Base-by-base conservation (phyloP, 2,888 invertebrate species). In the Apamea sordens region DNA sequence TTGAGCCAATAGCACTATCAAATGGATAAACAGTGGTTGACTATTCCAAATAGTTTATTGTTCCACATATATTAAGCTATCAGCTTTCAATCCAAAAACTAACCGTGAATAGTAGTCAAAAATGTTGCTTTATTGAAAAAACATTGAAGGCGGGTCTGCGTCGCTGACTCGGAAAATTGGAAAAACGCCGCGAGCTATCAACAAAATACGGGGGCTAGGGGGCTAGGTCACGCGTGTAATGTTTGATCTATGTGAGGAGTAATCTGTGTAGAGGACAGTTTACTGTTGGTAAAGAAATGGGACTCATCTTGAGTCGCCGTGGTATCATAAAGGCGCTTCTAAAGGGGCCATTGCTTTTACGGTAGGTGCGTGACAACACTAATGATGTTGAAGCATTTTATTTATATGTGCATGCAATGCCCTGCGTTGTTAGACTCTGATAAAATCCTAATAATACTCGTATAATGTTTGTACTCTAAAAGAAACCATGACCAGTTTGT, bases 141-240 rank as follows among this genome's bases (percentile, higher is more conserved):
- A 76, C 79, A 63, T 53, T 56, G 32, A 11, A 18, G 44, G 64
- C 41, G 13, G 13, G 18, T 15, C 5, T 59, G 84, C 70, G 21
- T 53, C 81, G 36, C 24, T 78, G 81, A 71, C 8, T 84, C 36
- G 84, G 81, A 78, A 82, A 82, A 82, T 82, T 84, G 84, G 24
- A 72, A 61, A 68, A 83, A 82, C 53, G 36, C 70, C 44, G 50
- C 36, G 59, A 83, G 65, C 65, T 36, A 59, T 71, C 84, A 65
- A 71, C 81, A 71, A 81, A 65, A 63, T 67, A 56, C 56, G 36
- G 2, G 2, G n/a, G 21, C 11, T 41, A 47, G 61, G 41, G 32
- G 65, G 56, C 59, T 53, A 61, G 32, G 11, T 47, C 70, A 84
- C 72, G 81, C 71, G 79, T 36, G 79, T 77, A 67, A 78, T 71